Evolutionary conservation across 1,140 invertebrate species (phyloP).

Genomic region (Saccostrea echinata): DNA sequence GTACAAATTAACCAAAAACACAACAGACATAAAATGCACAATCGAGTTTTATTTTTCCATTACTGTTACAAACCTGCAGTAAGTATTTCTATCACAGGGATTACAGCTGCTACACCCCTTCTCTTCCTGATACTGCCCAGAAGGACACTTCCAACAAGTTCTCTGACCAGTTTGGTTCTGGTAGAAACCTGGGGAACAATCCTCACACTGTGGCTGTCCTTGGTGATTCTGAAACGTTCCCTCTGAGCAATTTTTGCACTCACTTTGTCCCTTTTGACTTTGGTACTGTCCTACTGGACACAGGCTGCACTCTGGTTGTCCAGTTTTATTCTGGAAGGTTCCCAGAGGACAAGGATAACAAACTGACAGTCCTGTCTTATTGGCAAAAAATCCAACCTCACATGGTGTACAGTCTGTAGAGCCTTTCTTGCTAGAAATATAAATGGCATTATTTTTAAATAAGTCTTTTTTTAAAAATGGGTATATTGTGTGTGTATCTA

Average conservation of each 20-base stretch:
- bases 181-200: constrained; percentile 38
- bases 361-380: not conserved
- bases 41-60: too few species aligned
- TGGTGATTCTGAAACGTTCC: constrained; percentile 19
- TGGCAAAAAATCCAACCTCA: constrained; percentile 39
- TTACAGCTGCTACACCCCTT: constrained; percentile 25
- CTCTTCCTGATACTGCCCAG: constrained; percentile 30
- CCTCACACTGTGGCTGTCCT: constrained; percentile 22
- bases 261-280: constrained; percentile 1
- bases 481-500: too few species aligned
- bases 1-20: too few species aligned
- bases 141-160: constrained; percentile 33
- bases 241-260: constrained; percentile 23
- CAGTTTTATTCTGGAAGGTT: constrained; percentile 42
- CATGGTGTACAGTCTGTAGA: constrained; percentile 25
- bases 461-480: too few species aligned
- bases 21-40: too few species aligned
- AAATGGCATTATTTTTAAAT: not conserved
- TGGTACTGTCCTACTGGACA: constrained; percentile 38
- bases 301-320: constrained; percentile 10
- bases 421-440: not conserved
- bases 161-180: constrained; percentile 40
- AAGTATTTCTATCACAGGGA: constrained; percentile 2
- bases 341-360: constrained; percentile 41
- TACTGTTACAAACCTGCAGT: not conserved